These are phyloP conservation scores for Chroicocephalus ridibundus DNA, from an alignment of 2,113 vertebrate species.

Conservation along the genomic window DNA sequence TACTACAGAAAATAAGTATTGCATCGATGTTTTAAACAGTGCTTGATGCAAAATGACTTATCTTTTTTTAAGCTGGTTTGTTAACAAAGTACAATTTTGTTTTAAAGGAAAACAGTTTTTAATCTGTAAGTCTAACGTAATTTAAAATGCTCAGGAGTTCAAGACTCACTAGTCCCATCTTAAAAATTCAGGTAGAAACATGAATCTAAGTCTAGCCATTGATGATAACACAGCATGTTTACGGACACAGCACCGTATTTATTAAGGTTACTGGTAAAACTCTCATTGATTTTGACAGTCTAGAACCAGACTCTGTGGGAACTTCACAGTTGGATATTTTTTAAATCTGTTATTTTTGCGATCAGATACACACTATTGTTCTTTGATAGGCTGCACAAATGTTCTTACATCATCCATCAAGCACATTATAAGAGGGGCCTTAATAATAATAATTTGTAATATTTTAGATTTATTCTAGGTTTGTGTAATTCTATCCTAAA, in stretches of 20 bases:
- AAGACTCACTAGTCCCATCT: neutral
- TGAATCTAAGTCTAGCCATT: neutral
- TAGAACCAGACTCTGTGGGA: neutral
- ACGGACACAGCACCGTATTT: neutral
- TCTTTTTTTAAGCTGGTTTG: neutral
- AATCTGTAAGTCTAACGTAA: neutral
- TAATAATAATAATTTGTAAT: neutral
- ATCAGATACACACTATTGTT: neutral
- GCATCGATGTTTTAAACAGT: neutral
- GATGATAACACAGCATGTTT: neutral
- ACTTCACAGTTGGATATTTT: neutral
- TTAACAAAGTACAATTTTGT: neutral
- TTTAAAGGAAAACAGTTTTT: neutral
- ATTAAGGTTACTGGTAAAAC: neutral
- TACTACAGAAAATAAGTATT: neutral
- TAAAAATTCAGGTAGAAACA: neutral
- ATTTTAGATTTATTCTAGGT: neutral
- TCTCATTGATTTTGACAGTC: neutral
- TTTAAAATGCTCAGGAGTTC: neutral
- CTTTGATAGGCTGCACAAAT: neutral
- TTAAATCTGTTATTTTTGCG: neutral
- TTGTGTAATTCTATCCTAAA: neutral
- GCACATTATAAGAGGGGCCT: rapidly evolving
- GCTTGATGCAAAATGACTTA: neutral
- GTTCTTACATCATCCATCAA: neutral